phyloP scores from a whole-genome alignment of 2,113 vertebrate genomes.

The Daboia siamensis region DNA sequence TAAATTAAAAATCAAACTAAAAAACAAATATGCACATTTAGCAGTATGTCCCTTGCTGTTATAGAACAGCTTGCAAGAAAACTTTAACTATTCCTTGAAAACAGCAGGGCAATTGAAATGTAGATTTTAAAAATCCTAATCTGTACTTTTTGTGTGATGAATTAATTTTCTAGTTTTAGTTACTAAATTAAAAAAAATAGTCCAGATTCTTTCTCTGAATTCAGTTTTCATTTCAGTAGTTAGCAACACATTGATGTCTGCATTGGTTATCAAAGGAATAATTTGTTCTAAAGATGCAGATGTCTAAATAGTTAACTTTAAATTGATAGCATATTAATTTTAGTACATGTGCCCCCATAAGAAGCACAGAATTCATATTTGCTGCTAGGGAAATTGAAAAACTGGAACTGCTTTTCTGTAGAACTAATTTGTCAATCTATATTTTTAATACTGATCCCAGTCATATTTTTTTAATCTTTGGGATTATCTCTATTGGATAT shows the following conservation, averaged over 20 bases:
- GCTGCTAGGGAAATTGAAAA: constrained; percentile 64
- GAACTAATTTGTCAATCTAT: constrained; percentile 43
- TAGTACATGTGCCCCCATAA: background rate
- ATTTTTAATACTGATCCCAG: constrained; percentile 51
- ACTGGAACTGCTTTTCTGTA: constrained; percentile 56
- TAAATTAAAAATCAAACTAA: background rate
- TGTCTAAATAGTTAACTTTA: constrained; percentile 64
- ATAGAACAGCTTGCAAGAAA: constrained; percentile 24
- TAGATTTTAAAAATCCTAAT: constrained; percentile 30
- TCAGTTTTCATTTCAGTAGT: constrained; percentile 48
- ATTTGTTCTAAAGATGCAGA: constrained; percentile 64
- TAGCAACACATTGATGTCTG: constrained; percentile 60
- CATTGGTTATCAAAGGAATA: constrained; percentile 58
- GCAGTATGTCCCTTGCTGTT: constrained; percentile 24
- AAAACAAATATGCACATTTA: background rate
- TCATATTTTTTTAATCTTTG: constrained; percentile 25
- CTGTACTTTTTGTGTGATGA: background rate
- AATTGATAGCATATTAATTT: background rate
- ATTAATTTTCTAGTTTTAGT: constrained; percentile 31
- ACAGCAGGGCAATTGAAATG: constrained; percentile 23
- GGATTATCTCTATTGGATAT: background rate
- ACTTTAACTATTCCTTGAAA: background rate
- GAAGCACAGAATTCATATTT: background rate
- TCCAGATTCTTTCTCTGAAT: constrained; percentile 51
- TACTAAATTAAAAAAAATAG: constrained; percentile 47